These are phyloP conservation scores for Salminus brasiliensis DNA, from an alignment of 2,113 vertebrate genomes.

Conservation along the genomic window DNA sequence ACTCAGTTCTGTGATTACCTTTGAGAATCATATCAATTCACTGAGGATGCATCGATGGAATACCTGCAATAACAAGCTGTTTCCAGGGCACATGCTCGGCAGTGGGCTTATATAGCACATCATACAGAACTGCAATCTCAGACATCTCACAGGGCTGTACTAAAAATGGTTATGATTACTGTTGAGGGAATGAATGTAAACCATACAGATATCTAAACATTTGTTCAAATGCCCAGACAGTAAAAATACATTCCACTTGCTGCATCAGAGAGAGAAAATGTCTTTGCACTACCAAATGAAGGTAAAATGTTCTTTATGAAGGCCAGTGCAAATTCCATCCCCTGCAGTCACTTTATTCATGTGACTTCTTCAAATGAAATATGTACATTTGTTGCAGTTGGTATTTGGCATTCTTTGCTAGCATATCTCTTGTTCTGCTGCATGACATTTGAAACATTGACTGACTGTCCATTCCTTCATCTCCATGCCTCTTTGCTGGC, in stretches of 20 bases:
- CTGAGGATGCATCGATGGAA: neutral
- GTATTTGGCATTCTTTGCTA: no score
- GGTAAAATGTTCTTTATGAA: no score
- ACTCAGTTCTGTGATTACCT: neutral
- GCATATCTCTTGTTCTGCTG: no score
- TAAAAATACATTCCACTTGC: neutral
- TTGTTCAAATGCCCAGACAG: neutral
- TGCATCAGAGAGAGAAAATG: no score
- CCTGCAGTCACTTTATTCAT: no score
- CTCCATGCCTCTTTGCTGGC: no score
- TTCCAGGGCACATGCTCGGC: neutral
- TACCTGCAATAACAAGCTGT: neutral
- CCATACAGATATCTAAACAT: neutral
- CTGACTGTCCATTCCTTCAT: no score
- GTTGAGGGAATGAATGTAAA: neutral
- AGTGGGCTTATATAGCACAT: neutral
- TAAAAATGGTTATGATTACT: neutral
- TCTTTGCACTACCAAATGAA: no score
- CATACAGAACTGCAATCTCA: neutral
- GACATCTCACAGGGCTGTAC: neutral
- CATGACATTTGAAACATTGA: no score
- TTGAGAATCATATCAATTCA: neutral
- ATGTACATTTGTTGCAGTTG: no score
- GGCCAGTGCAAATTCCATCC: no score
- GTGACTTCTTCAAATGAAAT: no score